Evolutionary conservation across 2,113 vertebrate species (phyloP), one percentile per base, ranked within the genome.

Genomic region (Dipodomys ordii): DNA sequence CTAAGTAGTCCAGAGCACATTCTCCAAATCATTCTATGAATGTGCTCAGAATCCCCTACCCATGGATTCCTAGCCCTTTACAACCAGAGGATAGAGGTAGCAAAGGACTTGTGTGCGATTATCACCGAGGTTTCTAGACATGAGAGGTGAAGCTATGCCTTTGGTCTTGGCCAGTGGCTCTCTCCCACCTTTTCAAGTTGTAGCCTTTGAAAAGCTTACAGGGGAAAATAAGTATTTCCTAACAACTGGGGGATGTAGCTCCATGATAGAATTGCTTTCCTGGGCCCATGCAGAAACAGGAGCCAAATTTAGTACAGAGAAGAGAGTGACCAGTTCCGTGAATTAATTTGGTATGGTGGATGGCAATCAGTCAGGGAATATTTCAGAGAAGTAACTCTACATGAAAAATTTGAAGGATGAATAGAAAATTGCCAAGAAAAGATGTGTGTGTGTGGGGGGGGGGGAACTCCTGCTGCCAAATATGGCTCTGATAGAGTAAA

Each of bases 381-480:
- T 88, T 90, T 90, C 69, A 77, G 67, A 93, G 28, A 94, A 95
- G 93, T 93, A 60, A 53, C 73, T 60, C 92, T 32, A 83, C 12
- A 82, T 83, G 30, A 69, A 20, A 7, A 18, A 39, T 91, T 91
- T 89, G 35, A 87, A 88, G 65, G 65, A 78, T 62, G 27, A 85
- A 74, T 22, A 86, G n/a, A 35, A 88, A 92, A 49, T 83, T 79
- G n/a, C 65, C 73, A 74, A 80, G 27, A 90, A 35, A 85, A 60
- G 22, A 87, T 72, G 23, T 49, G 6, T 13, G 13, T 32, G n/a
- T 60, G 30, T 72, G 23, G 1, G 6, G 15, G 13, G 30, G n/a
- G 62, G 30, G 13, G 49, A 39, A 39, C 39, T 39, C 39, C 39
- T 39, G 49, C 49, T 49, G 49, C 49, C 49, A 49, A 49, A 49